phyloP scores from a whole-genome alignment of 2,113 vertebrate genomes.

The Sturnus vulgaris region DNA sequence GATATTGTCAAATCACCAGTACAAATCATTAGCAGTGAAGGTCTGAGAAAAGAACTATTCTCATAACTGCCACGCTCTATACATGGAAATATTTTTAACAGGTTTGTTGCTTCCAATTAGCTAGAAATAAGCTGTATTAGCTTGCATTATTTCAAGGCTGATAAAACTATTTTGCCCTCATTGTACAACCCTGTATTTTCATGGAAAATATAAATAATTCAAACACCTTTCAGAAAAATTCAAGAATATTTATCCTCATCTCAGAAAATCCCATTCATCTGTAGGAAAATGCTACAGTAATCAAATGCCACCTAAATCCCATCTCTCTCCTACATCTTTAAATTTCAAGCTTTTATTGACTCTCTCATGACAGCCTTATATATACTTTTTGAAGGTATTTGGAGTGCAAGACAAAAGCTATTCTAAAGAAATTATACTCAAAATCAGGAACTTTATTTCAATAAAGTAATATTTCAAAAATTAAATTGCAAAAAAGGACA shows the following conservation, averaged over 20 bases:
- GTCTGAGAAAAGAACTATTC: not conserved
- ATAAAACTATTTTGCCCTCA: not conserved
- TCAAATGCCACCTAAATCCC: not conserved
- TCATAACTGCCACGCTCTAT: not conserved
- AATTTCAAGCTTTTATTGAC: not conserved
- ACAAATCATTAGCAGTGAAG: not conserved
- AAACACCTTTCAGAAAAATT: conserved; percentile 5
- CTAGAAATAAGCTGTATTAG: not conserved
- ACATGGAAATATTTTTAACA: not conserved
- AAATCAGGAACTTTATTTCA: not conserved
- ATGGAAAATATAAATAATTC: conserved; percentile 18
- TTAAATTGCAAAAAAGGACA: not conserved
- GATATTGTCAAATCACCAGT: not conserved
- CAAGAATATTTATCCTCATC: not conserved
- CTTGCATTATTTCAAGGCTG: not conserved
- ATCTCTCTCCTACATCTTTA: not conserved
- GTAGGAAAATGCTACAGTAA: not conserved
- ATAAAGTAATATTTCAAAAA: not conserved
- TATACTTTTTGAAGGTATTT: not conserved
- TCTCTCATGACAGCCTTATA: not conserved
- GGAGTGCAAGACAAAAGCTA: not conserved
- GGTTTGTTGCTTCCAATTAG: not conserved
- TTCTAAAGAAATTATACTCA: not conserved
- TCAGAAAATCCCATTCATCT: not conserved
- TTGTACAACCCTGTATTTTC: not conserved